Percentiles rank a stretch among this genome's conserved stretches.
Conservation (phyloP, 2,797 vertebrate species). For the Myiotriccus ornatus region DNA sequence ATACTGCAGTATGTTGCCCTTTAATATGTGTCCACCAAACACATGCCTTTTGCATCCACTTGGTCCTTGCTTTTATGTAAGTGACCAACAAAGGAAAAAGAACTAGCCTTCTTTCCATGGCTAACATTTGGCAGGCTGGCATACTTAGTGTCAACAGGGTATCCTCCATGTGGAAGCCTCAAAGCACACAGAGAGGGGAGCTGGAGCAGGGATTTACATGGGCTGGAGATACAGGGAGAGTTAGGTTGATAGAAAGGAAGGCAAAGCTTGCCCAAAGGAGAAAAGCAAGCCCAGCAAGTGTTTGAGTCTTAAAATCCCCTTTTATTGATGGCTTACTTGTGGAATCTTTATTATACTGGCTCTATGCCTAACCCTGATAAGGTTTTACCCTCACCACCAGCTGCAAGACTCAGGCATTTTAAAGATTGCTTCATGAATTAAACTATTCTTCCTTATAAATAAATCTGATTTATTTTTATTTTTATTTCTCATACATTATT, state of each 20-base stretch:
- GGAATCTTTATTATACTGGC: constrained; percentile 12
- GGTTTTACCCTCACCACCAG: background rate
- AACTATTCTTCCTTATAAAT: constrained; percentile 43
- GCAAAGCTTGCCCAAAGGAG: background rate
- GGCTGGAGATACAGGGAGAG: background rate
- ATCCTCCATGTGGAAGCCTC: background rate
- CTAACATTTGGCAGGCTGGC: background rate
- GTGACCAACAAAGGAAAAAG: background rate
- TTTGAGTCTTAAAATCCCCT: constrained; percentile 20
- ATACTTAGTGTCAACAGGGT: background rate
- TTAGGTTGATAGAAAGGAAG: background rate
- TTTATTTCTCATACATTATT: constrained; percentile 17
- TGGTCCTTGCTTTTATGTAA: background rate
- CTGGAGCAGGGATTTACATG: background rate
- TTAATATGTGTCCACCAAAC: accelerated
- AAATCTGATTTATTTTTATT: background rate
- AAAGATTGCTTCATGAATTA: constrained; percentile 45
- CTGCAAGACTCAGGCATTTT: constrained; percentile 12
- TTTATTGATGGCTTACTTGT: constrained; percentile 21
- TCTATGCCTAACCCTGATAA: background rate
- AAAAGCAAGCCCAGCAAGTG: background rate
- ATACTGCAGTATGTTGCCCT: background rate
- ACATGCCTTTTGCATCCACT: background rate
- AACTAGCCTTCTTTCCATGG: background rate
- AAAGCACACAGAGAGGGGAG: background rate